phyloP scores from a whole-genome alignment of 2,888 invertebrate genomes.

The Scaptomyza parva region DNA sequence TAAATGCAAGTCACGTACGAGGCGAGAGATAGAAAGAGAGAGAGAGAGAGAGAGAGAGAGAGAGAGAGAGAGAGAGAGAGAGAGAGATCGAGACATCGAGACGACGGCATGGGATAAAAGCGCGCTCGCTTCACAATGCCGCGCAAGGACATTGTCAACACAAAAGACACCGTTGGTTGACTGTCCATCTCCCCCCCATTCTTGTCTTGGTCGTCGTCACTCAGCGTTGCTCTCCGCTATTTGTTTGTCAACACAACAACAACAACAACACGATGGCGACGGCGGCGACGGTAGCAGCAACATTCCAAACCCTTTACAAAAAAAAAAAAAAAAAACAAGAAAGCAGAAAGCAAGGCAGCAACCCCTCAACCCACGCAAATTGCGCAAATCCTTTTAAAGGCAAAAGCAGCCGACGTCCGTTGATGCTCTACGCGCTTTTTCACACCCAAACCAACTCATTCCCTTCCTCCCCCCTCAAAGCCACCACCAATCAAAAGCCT shows the following conservation, averaged over 20 bases:
- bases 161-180: constrained; percentile 53
- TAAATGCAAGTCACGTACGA: constrained; percentile 78
- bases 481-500: neutral
- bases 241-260: constrained; percentile 81
- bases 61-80: neutral
- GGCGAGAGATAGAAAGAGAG: neutral
- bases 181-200: constrained; percentile 16
- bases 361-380: constrained; percentile 69
- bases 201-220: constrained; percentile 73
- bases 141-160: constrained; percentile 79
- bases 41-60: neutral
- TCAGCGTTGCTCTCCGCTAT: constrained; percentile 71
- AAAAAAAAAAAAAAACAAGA: neutral
- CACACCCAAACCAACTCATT: constrained; percentile 10
- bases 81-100: no score
- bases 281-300: constrained; percentile 29
- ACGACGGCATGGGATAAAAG: constrained; percentile 43
- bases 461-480: neutral
- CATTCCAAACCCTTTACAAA: constrained; percentile 58
- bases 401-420: constrained; percentile 42
- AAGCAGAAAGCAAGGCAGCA: neutral
- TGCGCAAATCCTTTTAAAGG: constrained; percentile 82
- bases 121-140: constrained; percentile 60
- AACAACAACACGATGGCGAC: constrained; percentile 20
- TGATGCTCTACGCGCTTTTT: constrained; percentile 58